Evolutionary conservation across 2,888 invertebrate species (phyloP), one percentile per base, ranked within the genome.

Genomic region (Prosopocoilus inquinatus): DNA sequence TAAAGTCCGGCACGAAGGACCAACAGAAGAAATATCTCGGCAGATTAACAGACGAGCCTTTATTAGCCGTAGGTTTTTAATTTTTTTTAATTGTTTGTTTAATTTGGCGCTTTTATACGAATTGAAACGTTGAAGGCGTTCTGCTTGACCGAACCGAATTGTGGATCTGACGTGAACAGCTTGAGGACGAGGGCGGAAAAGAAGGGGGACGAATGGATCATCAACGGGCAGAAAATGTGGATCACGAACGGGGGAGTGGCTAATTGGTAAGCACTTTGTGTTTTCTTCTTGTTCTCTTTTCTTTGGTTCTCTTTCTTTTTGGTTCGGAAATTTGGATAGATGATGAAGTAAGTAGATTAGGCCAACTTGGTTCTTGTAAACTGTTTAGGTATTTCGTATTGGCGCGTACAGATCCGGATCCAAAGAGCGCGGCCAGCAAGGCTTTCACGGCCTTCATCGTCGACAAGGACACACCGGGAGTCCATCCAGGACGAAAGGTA

Each of bases 221-320:
- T 98, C 12, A 90, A 77, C 75, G 98, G 98, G 1, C 93, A 94
- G 72, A 98, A 98, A 79, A 98, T 98, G 97, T 99, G 98, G 98
- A 99, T 99, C 70, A 98, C 98, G 47, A 96, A 96, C 74, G 97
- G 94, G 28, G 96, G 95, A 41, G 90, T 94, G 35, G 98, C 98
- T 34, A 96, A 94, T 78, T 98, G 94, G 94, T 92, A 69, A 68
- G 64, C 39, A 48, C 45, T 33, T 44, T 28, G 5, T 7, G 7
- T 28, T 5, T 28, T 28, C 5, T 28, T n/a, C n/a, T n/a, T 38
- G n/a, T 49, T 61, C 9, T 43, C 9, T 12, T 9, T n/a, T 3
- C 9, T 13, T 38, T 36, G 38, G n/a, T 36, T 36, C n/a, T 38
- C 13, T 38, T 11, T 11, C 11, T 38, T 3, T 3, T 38, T 38